Evolutionary conservation across 2,888 invertebrate species (phyloP), one percentile per base, ranked within the genome.

Genomic region (Stenichneumon culpator): DNA sequence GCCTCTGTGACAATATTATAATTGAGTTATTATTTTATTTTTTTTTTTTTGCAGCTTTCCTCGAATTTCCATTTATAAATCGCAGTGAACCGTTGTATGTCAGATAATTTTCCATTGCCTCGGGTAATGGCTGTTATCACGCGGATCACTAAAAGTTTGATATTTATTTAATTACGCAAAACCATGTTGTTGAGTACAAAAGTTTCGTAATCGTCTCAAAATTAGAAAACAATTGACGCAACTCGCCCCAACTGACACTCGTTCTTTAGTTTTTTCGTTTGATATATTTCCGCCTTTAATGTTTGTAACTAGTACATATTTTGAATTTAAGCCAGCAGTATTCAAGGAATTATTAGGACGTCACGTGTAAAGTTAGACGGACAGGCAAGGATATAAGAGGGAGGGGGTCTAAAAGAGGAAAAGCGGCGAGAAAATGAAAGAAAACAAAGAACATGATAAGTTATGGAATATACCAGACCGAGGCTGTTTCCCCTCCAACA

Each of bases 201-300:
- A 28, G 28, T 22, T 22, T 36, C 54, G 36, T 74, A n/a, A 47
- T 28, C 60, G 19, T 39, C 25, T 60, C 39, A n/a, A 39, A 14
- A 2, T n/a, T 32, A 36, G n/a, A 79, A 60, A 69, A 60, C n/a
- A 22, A 74, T 44, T 32, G 68, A 88, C 87, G 86, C 88, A 86
- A 87, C 88, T 88, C 88, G 86, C 84, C 88, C 88, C 89, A 87
- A 88, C 88, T 89, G 89, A 88, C 89, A 88, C 88, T 83, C 81
- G 73, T 83, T 74, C 67, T 65, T 74, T 7, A 70, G 69, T 74
- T 83, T 79, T 77, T 63, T 36, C 2, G 14, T 14, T 44, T 44
- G 14, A 0, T 44, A 44, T 44, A 3, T 44, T 44, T 81, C 75
- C 16, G 73, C n/a, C 19, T 68, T 70, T 25, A 14, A 52, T 54